Evolutionary conservation across 2,797 vertebrate genomes (phyloP).

Genomic region (Prunella strophiata): DNA sequence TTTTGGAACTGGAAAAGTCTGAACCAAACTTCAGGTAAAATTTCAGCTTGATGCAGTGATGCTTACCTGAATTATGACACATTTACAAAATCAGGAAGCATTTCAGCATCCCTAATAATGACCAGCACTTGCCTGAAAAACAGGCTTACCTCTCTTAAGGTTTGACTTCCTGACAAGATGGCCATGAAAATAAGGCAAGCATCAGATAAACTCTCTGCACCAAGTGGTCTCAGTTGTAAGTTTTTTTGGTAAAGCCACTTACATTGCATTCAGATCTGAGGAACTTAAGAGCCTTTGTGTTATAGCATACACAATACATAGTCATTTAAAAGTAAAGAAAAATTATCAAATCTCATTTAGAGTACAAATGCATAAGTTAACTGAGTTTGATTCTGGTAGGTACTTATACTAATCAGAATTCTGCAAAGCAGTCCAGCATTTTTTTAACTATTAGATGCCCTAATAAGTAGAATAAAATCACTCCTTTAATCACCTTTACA

Average conservation of each 20-base stretch:
- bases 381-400: not conserved
- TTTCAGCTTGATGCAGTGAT: not conserved
- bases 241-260: not conserved
- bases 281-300: not conserved
- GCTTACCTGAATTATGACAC: not conserved
- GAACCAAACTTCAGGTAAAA: not conserved
- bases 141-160: not conserved
- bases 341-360: not conserved
- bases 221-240: fast-evolving
- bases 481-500: not conserved
- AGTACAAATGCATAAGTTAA: not conserved
- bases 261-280: not conserved
- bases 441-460: not conserved
- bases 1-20: not conserved
- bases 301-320: not conserved
- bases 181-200: not conserved
- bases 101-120: not conserved
- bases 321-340: not conserved
- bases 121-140: not conserved
- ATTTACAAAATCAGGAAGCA: not conserved
- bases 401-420: not conserved
- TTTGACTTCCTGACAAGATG: not conserved
- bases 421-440: not conserved
- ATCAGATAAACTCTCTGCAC: not conserved
- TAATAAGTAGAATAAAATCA: not conserved